phyloP scores from a whole-genome alignment of 2,113 vertebrate genomes.

The Amia ocellicauda region DNA sequence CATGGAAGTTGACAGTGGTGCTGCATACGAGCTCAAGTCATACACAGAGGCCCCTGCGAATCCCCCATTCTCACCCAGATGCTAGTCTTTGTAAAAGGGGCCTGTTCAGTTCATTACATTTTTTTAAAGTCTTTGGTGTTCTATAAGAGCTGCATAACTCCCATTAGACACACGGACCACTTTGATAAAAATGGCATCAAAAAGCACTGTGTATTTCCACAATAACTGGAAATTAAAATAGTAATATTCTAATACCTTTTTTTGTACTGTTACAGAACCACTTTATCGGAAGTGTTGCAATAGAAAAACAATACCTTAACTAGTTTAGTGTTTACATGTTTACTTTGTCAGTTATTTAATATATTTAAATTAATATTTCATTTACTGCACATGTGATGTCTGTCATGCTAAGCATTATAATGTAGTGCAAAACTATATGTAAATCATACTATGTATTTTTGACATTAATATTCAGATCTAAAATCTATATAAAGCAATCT shows the following conservation, averaged over 20 bases:
- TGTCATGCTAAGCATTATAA: constrained; percentile 91
- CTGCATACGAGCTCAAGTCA: constrained; percentile 97
- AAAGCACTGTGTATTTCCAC: constrained; percentile 81
- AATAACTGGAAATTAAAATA: constrained; percentile 83
- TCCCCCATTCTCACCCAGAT: constrained; percentile 90
- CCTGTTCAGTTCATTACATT: constrained; percentile 12
- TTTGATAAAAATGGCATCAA: constrained; percentile 53
- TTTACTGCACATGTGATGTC: constrained; percentile 92
- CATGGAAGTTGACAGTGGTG: constrained; percentile 99
- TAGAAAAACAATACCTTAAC: constrained; percentile 77
- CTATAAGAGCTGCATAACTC: constrained; percentile 10
- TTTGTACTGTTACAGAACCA: constrained; percentile 95
- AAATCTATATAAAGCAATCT: constrained; percentile 80
- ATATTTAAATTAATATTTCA: constrained; percentile 97
- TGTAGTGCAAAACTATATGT: constrained; percentile 93
- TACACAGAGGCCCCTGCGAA: constrained; percentile 93
- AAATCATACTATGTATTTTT: constrained; percentile 99
- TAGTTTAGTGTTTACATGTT: constrained; percentile 98
- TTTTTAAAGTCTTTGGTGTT: constrained; percentile 23
- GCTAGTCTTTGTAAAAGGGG: constrained; percentile 58
- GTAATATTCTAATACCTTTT: constrained; percentile 76
- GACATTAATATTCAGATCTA: constrained; percentile 95
- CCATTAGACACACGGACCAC: constrained; percentile 45
- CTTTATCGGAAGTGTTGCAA: constrained; percentile 96
- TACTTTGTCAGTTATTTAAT: constrained; percentile 98